These are phyloP conservation scores for Liolophura sinensis DNA, from an alignment of 1,140 invertebrate genomes.

Conservation along the genomic window DNA sequence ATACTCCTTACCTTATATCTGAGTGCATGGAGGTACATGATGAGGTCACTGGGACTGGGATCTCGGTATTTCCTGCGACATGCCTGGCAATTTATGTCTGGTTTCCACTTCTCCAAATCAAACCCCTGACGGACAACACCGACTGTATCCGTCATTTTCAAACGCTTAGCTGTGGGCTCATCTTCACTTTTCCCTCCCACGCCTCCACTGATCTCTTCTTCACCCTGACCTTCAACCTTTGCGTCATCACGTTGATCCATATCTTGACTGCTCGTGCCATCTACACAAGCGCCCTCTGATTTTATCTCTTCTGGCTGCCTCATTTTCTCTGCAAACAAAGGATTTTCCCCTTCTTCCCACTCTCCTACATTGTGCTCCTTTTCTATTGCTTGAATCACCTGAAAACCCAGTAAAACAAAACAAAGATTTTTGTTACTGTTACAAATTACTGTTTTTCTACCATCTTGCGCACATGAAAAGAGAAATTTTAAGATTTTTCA, in stretches of 20 bases:
- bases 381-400: slow-evolving; percentile 24
- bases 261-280: not conserved
- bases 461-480: no score
- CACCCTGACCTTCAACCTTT: not conserved
- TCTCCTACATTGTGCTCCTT: slow-evolving; percentile 30
- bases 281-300: not conserved
- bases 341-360: slow-evolving; percentile 25
- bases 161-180: not conserved
- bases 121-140: slow-evolving; percentile 53
- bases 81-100: slow-evolving; percentile 88
- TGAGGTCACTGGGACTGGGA: slow-evolving; percentile 84
- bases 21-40: slow-evolving; percentile 95
- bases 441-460: no score
- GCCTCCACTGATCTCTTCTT: not conserved
- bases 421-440: no score
- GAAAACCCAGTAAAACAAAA: not conserved
- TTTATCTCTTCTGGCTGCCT: not conserved
- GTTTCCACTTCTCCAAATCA: slow-evolving; percentile 74
- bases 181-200: not conserved
- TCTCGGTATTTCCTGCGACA: slow-evolving; percentile 90
- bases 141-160: not conserved
- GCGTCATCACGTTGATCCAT: no score
- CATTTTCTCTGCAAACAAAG: slow-evolving; percentile 6
- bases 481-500: no score
- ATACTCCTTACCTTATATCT: slow-evolving; percentile 73